Evolutionary conservation across 35 echinoderm and acorn worm genomes (phyloP).

Genomic region (Chiridota heheva): DNA sequence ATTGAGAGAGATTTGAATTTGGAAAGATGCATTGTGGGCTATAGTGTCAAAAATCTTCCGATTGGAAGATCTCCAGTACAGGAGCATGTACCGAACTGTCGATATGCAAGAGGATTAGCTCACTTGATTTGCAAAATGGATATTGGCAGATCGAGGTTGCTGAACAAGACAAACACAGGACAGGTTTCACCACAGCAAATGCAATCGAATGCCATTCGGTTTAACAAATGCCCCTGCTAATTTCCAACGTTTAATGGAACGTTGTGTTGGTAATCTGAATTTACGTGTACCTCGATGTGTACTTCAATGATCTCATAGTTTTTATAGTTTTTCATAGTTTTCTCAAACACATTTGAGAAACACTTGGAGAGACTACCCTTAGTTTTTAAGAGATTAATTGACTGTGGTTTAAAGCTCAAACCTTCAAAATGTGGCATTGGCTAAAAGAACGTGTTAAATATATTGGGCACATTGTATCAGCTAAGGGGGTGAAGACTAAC

Average conservation of each 20-base stretch:
- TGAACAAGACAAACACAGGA: conserved; percentile 52
- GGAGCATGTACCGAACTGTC: conserved; percentile 4
- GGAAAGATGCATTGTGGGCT: too few relatives aligned
- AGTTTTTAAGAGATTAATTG: conserved; percentile 28
- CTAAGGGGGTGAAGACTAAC: conserved; percentile 10
- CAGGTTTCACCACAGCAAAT: conserved; percentile 58
- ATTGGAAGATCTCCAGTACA: too few relatives aligned
- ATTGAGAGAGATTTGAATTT: too few relatives aligned
- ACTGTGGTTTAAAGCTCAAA: conserved; percentile 58
- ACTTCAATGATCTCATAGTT: conserved; percentile 58
- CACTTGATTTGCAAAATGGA: conserved; percentile 29
- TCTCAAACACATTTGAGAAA: conserved; percentile 51
- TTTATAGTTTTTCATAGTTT: conserved; percentile 62
- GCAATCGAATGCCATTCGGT: conserved; percentile 60
- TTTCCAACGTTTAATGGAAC: conserved; percentile 62
- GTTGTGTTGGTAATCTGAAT: conserved; percentile 50
- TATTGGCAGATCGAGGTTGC: conserved; percentile 64
- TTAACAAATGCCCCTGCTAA: conserved; percentile 48
- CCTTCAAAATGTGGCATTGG: conserved; percentile 50
- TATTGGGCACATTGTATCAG: conserved; percentile 46
- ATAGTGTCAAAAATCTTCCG: too few relatives aligned
- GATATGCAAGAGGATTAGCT: neutral
- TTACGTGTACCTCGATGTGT: conserved; percentile 55
- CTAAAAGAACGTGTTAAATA: conserved; percentile 49
- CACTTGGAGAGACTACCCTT: conserved; percentile 42